phyloP scores from a whole-genome alignment of 1,140 invertebrate species.

The Bombyx mandarina region DNA sequence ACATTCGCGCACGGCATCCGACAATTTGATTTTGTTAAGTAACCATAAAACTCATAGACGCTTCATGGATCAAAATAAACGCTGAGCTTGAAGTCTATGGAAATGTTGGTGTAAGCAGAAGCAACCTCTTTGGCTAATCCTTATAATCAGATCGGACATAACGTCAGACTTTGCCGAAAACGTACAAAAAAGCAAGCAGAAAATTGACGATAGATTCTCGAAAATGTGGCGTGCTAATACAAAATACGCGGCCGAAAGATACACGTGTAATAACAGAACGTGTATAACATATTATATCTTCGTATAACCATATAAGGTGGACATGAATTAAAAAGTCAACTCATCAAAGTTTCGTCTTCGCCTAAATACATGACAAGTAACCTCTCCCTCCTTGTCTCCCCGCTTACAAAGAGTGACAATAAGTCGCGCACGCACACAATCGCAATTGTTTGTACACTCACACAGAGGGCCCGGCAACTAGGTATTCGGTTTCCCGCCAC shows the following conservation, averaged over 20 bases:
- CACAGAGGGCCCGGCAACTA: constrained; percentile 47
- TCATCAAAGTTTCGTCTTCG: constrained; percentile 63
- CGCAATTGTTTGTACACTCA: constrained; percentile 52
- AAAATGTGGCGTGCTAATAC: constrained; percentile 26
- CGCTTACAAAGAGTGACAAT: constrained; percentile 65
- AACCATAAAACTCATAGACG: no score
- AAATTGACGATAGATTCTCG: no score
- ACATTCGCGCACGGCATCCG: no score
- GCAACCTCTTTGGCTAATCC: no score
- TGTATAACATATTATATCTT: constrained; percentile 20
- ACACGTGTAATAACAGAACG: constrained; percentile 31
- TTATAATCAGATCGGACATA: no score
- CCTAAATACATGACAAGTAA: constrained; percentile 69
- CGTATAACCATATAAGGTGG: constrained; percentile 30
- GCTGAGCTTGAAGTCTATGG: no score
- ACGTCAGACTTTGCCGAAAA: no score
- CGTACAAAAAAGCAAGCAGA: no score
- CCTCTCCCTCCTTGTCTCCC: constrained; percentile 52
- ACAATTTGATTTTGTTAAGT: no score
- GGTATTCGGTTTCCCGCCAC: constrained; percentile 69
- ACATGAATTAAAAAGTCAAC: constrained; percentile 66
- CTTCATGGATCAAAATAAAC: no score
- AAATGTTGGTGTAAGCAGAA: no score
- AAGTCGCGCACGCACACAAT: constrained; percentile 48
- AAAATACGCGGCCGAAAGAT: constrained; percentile 15